A percentile compares a stretch with the other conserved stretches of the same genome.
Conservation (phyloP, 2,888 invertebrate genomes). For the Caenorhabditis sp. region DNA sequence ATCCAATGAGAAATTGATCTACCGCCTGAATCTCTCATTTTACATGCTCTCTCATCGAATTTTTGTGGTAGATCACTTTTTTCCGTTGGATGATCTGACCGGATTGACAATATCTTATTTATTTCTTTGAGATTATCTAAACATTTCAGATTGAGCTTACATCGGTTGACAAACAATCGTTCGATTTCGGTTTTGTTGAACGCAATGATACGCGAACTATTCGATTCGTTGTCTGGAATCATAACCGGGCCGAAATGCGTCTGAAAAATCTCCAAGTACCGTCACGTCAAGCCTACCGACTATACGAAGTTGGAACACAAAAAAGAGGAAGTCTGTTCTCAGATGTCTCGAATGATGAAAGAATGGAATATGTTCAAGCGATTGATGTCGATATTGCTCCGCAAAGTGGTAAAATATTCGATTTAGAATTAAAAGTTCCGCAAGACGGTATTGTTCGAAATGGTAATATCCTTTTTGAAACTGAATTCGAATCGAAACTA, state of each 20-base stretch:
- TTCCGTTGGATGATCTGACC: no score
- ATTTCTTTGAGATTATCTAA: no score
- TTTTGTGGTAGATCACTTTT: no score
- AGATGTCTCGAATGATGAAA: conserved; percentile 33
- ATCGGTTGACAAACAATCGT: conserved; percentile 65
- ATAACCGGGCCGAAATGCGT: conserved; percentile 80
- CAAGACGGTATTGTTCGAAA: conserved; percentile 71
- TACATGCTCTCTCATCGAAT: no score
- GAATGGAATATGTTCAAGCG: conserved; percentile 34
- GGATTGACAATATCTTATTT: no score
- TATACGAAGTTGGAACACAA: conserved; percentile 63
- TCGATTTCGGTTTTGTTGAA: conserved; percentile 75
- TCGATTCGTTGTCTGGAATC: conserved; percentile 80
- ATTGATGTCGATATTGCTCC: conserved; percentile 58
- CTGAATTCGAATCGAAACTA: conserved; percentile 43
- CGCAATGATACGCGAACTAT: conserved; percentile 78
- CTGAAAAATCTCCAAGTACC: conserved; percentile 72
- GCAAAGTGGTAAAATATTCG: conserved; percentile 78
- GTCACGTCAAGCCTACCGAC: conserved; percentile 38
- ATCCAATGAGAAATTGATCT: no score
- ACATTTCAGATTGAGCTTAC: conserved; percentile 73
- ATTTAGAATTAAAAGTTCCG: conserved; percentile 79
- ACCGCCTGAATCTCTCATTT: no score
- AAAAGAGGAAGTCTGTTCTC: conserved; percentile 19
- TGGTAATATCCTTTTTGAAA: conserved; percentile 38